Evolutionary conservation across 1,140 invertebrate species (phyloP).

Genomic region (Dolichoris vasculosae): DNA sequence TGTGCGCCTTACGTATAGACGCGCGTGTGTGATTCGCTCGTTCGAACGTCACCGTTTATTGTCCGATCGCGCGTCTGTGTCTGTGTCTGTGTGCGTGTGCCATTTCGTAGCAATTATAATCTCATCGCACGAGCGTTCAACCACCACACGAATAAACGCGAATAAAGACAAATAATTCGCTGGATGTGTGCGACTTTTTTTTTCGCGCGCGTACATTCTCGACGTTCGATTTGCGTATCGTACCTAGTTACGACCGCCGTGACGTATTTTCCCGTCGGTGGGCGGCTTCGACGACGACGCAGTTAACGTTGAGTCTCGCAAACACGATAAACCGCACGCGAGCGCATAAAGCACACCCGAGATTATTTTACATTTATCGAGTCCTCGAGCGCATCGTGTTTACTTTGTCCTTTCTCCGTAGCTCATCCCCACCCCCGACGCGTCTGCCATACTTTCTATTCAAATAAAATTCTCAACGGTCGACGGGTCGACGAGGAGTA

Average conservation of each 20-base stretch:
- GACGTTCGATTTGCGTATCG: background rate
- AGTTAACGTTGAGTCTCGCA: background rate
- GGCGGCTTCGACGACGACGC: conserved; percentile 2
- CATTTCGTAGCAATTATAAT: background rate
- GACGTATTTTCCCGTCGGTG: conserved; percentile 14
- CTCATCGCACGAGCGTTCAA: background rate
- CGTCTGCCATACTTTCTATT: background rate
- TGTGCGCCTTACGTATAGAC: background rate
- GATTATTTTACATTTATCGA: background rate
- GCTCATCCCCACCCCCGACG: background rate
- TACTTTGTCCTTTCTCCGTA: conserved; percentile 7
- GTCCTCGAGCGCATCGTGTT: background rate
- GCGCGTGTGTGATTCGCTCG: background rate
- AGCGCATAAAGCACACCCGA: background rate
- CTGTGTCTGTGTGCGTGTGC: background rate
- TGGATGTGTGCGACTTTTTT: too few relatives aligned
- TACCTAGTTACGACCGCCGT: background rate
- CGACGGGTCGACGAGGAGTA: too few relatives aligned
- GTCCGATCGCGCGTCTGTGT: background rate
- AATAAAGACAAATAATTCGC: too few relatives aligned
- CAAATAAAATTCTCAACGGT: background rate
- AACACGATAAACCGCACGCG: background rate
- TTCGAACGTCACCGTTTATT: background rate
- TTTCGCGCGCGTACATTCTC: background rate
- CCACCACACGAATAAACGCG: background rate